Evolutionary conservation across 2,888 invertebrate genomes (phyloP).

Genomic region (Mimumesa dahlbomi): DNA sequence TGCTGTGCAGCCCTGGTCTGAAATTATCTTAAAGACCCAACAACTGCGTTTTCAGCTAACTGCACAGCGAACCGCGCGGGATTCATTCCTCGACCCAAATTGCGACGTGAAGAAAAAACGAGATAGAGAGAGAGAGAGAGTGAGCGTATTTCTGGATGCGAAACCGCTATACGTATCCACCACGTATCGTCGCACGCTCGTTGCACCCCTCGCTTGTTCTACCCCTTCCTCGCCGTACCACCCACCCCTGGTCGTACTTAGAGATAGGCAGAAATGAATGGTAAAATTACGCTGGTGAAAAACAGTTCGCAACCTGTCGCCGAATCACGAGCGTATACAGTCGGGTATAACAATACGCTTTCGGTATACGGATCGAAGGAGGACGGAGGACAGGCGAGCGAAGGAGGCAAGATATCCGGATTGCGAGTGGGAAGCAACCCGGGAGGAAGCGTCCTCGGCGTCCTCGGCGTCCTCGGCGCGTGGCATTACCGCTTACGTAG

Average conservation of each 20-base stretch:
- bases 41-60: constrained; percentile 38
- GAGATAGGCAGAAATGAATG: constrained; percentile 40
- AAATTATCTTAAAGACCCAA: constrained; percentile 47
- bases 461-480: constrained; percentile 12
- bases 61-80: constrained; percentile 3
- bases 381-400: background rate
- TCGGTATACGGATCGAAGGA: background rate
- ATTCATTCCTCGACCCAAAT: constrained; percentile 51
- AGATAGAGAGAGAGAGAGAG: too few relatives aligned
- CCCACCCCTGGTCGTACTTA: background rate
- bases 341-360: constrained; percentile 21
- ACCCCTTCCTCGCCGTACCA: too few relatives aligned
- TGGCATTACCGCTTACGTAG: constrained; percentile 49
- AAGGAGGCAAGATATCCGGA: constrained; percentile 16
- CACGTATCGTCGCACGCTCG: background rate
- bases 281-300: constrained; percentile 54
- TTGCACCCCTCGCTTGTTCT: background rate
- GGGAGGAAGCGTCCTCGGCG: constrained; percentile 7
- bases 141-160: too few relatives aligned
- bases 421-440: background rate
- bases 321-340: constrained; percentile 14
- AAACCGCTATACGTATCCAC: constrained; percentile 13
- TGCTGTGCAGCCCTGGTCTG: constrained; percentile 1
- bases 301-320: constrained; percentile 32
- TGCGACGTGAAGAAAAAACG: constrained; percentile 14